Evolutionary conservation across 2,888 invertebrate genomes (phyloP), one percentile per base, ranked within the genome.

Genomic region (Spisula subtruncata): DNA sequence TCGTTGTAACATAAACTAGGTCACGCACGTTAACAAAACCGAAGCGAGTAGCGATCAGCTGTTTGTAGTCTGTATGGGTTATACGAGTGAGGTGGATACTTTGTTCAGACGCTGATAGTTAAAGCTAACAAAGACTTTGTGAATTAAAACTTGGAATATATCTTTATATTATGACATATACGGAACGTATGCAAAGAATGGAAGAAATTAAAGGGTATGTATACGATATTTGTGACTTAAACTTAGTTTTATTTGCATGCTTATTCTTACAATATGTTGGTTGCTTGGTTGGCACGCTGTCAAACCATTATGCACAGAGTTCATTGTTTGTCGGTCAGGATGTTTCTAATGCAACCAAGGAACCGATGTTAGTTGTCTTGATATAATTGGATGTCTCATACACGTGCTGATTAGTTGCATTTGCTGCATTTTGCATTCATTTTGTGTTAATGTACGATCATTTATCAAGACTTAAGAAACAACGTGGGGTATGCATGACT

Each of bases 161-260:
- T 32, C 32, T 84, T 54, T 18, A 88, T 88, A 89, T 48, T 80
- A 90, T 90, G 90, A 90, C 88, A 88, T 90, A 86, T 81, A 90
- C 86, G 85, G 88, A 88, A 71, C 71, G 83, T 29, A 56, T 88
- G 60, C 84, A 80, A 29, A 84, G 46, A 54, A 90, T 90, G 90
- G 88, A 86, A 29, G 86, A 88, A 35, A 86, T 51, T 12, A 88
- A 86, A 81, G 83, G 86, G 90, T 90, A 90, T 88, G 90, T 89
- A 75, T 29, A 32, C n/a, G 16, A 16, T 75, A 32, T 75, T 35
- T 32, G 32, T 75, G 75, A 41, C 25, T 35, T 75, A 32, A 32
- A 75, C 18, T 75, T 60, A 10, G 2, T 18, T 18, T 14, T 32
- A 10, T 35, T 32, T 75, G 35, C 0, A 32, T 32, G 75, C 35